Base-by-base conservation (phyloP, 2,797 vertebrate species). In the Hyperoplus immaculatus region DNA sequence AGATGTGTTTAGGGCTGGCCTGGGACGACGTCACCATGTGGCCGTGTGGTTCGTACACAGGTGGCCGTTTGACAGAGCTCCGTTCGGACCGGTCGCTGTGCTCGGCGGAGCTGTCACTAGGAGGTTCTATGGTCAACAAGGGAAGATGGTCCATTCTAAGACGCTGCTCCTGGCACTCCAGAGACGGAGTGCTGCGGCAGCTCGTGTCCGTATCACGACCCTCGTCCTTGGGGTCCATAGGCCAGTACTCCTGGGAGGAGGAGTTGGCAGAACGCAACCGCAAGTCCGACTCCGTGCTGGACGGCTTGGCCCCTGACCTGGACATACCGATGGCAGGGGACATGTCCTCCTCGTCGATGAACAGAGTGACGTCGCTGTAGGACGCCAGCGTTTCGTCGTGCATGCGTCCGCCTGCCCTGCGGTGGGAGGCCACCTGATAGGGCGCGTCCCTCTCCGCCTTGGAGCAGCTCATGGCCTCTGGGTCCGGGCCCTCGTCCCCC, bases 271-370 rank as follows among this genome's bases (percentile, higher is more conserved):
- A 96, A 59, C 95, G 95, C 60, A 96, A 94, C 50, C 95, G 93
- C 88, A 96, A 85, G 80, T 98, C 97, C 0, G 96, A 96, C 81
- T 98, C 97, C 0, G 94, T 95, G 91, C 96, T 96, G 70, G 97
- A 96, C 0, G 96, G 95, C 78, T 95, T 95, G 39, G 97, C 96
- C 66, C 94, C 95, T 0, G 94, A 94, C 83, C 97, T 96, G 0
- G 95, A 95, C 36, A 95, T 93, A 0, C 96, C 96, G 21, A 96
- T 90, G 13, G 97, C 96, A 0, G 97, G 97, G 18, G 97, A 95
- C 69, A 99, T 92, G 82, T 99, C 98, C 83, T 99, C 98, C 91
- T 99, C 98, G 1, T 99, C 98, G 0, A 99, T 99, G 88, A 97
- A 99, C 75, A 99, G 93, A 0, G 98, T 99, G 63, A 99, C 98